phyloP scores from a whole-genome alignment of 2,888 invertebrate species.

The Argyresthia goedartella region DNA sequence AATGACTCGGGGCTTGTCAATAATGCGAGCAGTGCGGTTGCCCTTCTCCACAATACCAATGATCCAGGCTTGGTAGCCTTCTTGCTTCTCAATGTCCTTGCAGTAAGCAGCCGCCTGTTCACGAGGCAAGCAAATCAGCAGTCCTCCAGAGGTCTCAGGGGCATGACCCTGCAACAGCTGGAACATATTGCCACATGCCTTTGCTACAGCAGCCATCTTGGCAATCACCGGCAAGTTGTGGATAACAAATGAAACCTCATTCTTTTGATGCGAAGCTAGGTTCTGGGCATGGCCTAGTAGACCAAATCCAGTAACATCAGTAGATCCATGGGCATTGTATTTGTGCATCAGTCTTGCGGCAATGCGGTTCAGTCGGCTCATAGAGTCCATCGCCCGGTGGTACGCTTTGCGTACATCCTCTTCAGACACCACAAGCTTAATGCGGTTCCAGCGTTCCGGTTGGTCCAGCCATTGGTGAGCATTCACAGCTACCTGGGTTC shows the following conservation, averaged over 20 bases:
- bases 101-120: slow-evolving; percentile 96
- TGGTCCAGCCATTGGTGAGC: slow-evolving; percentile 91
- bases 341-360: slow-evolving; percentile 90
- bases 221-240: slow-evolving; percentile 90
- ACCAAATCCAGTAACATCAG: slow-evolving; percentile 90
- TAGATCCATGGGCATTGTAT: slow-evolving; percentile 91
- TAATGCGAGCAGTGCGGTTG: slow-evolving; percentile 91
- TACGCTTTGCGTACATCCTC: slow-evolving; percentile 88
- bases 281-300: slow-evolving; percentile 87
- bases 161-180: slow-evolving; percentile 85
- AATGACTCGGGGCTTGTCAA: slow-evolving; percentile 95
- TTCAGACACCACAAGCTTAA: slow-evolving; percentile 83
- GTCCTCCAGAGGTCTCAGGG: slow-evolving; percentile 89
- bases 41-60: slow-evolving; percentile 97
- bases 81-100: slow-evolving; percentile 94
- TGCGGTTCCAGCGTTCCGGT: slow-evolving; percentile 80
- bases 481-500: slow-evolving; percentile 89
- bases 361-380: slow-evolving; percentile 85
- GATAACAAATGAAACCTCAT: slow-evolving; percentile 89
- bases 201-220: slow-evolving; percentile 88
- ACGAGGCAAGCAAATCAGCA: slow-evolving; percentile 90
- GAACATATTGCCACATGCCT: slow-evolving; percentile 88
- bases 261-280: slow-evolving; percentile 86
- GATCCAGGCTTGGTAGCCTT: slow-evolving; percentile 97
- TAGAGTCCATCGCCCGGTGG: slow-evolving; percentile 87